Evolutionary conservation across 2,113 vertebrate genomes (phyloP), one percentile per base, ranked within the genome.

Genomic region (Montifringilla adamsi): DNA sequence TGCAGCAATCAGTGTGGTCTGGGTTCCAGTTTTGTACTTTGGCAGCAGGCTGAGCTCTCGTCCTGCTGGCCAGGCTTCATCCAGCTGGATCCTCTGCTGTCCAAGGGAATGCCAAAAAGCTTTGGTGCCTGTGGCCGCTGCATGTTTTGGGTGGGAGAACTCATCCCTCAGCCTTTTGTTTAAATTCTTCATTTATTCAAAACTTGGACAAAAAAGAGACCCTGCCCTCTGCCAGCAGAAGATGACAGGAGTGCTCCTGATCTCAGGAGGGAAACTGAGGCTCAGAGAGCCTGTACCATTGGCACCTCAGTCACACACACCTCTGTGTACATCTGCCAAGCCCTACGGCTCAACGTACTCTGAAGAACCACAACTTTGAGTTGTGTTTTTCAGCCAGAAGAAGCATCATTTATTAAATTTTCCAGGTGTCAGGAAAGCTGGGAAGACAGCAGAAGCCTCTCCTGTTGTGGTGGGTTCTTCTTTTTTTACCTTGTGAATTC

Each of bases 271-370:
- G 60, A 89, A 75, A 79, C 52, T 55, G 73, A 93, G 78, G 87
- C 78, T 85, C 74, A 49, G 20, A 81, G 77, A 55, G 23, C 28
- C 68, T 49, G n/a, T 35, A 8, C 26, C 41, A 11, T 8, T 15
- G n/a, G 23, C 52, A 59, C 52, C 44, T 69, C 0, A 2, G 35
- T 33, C 56, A 49, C 31, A 43, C 2, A 1, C 0, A 0, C 41
- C 37, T 35, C 39, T 33, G 30, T 19, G 41, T 41, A 3, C 2
- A 1, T 16, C 84, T 87, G 64, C 60, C 58, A 70, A 2, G 22
- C 13, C 19, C 8, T 0, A 0, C 2, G 1, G 64, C 76, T 90
- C 6, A 6, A 7, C 0, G 0, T 9, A 21, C 52, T 41, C 5
- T 4, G 6, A 76, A 47, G 46, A 81, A 67, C 39, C 23, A 9